Percentiles rank a stretch among this genome's conserved stretches.
These are phyloP conservation scores for Spisula solida DNA, from an alignment of 2,888 invertebrate species.

Conservation along the genomic window DNA sequence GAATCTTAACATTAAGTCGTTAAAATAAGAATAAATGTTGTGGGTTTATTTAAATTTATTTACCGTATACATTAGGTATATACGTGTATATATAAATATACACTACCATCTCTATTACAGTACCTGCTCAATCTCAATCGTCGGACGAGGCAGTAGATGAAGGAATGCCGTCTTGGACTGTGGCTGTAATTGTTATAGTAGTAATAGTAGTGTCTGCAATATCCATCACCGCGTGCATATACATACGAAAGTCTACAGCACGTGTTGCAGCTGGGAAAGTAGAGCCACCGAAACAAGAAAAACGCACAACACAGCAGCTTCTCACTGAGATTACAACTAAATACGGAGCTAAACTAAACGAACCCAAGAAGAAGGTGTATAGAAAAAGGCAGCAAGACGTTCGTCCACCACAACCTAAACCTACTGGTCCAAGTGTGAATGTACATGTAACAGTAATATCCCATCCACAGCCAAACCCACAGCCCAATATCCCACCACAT, in stretches of 20 bases:
- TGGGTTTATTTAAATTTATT: too few relatives aligned
- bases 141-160: not conserved
- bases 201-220: not conserved
- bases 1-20: too few relatives aligned
- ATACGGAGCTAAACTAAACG: slow-evolving; percentile 1
- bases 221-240: too few relatives aligned
- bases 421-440: slow-evolving; percentile 27
- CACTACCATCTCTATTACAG: not conserved
- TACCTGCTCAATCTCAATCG: not conserved
- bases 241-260: not conserved
- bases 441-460: not conserved
- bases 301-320: slow-evolving; percentile 29
- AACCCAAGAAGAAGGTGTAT: not conserved
- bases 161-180: not conserved
- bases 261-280: not conserved
- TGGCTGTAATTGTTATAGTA: slow-evolving; percentile 20
- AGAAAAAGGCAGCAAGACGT: not conserved
- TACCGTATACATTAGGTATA: too few relatives aligned
- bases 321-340: not conserved
- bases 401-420: slow-evolving; percentile 25
- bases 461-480: not conserved
- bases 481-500: not conserved
- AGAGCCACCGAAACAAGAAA: not conserved
- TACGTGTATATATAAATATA: too few relatives aligned
- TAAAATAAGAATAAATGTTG: too few relatives aligned